Evolutionary conservation across 2,888 invertebrate species (phyloP).

Genomic region (Sarcophaga subvicina): DNA sequence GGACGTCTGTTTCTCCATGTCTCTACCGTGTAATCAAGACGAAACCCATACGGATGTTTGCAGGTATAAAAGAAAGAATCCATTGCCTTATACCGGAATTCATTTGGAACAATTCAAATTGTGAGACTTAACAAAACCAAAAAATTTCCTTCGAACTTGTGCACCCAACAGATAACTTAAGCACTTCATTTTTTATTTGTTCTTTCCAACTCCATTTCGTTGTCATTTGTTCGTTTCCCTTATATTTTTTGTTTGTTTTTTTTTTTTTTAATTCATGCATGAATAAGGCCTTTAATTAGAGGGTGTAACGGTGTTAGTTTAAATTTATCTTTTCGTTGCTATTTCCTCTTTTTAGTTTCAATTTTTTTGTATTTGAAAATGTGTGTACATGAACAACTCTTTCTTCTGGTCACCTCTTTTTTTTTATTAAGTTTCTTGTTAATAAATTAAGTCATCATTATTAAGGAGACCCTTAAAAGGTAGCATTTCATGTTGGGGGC

Average conservation of each 20-base stretch:
- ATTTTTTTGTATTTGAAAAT: background rate
- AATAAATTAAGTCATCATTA: slow-evolving; percentile 64
- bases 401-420: slow-evolving; percentile 16
- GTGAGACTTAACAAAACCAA: background rate
- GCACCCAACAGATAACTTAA: slow-evolving; percentile 8
- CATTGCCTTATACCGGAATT: slow-evolving; percentile 36
- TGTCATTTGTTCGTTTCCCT: background rate
- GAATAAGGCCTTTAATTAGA: slow-evolving; percentile 56
- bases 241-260: background rate
- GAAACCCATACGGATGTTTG: background rate
- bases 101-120: slow-evolving; percentile 53
- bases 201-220: background rate
- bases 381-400: slow-evolving; percentile 29
- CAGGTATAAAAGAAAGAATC: background rate
- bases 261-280: slow-evolving; percentile 47
- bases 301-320: slow-evolving; percentile 38
- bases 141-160: slow-evolving; percentile 7
- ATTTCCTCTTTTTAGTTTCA: background rate
- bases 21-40: slow-evolving; percentile 31
- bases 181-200: slow-evolving; percentile 4
- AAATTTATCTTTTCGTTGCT: slow-evolving; percentile 20
- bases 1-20: background rate
- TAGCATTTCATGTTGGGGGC: slow-evolving; percentile 40
- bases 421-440: slow-evolving; percentile 1
- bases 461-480: slow-evolving; percentile 49